Base-by-base conservation (phyloP, 2,888 invertebrate genomes). In the Paralinhomoeus sp. region DNA sequence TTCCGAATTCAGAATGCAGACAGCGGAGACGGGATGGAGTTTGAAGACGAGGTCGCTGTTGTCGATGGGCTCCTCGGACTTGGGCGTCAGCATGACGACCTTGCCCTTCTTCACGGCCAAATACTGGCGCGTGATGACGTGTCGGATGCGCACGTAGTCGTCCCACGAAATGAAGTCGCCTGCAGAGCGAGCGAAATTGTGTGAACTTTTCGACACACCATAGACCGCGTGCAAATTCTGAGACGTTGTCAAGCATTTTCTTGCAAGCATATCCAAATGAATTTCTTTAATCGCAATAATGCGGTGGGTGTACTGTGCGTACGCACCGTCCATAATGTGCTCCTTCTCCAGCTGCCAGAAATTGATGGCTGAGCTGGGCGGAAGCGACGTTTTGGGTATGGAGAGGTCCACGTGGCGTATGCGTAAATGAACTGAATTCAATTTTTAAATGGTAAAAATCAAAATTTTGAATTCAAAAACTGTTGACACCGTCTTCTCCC, bases 301-400 rank as follows among this genome's bases (percentile, higher is more conserved):
- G 5, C 27, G 12, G 35, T 35, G 17, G 27, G 27, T 27, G 12
- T 17, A 18, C 17, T 12, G 3, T 35, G 5, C 18, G 5, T n/a
- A 12, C 18, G 3, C 23, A 9, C 23, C 37, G 13, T 17, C 12
- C 2, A 23, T 9, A 27, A 27, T 27, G 27, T 27, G 27, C 15
- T 64, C 54, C 24, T 60, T 47, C 45, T 62, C 61, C 17, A 62
- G 49, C 51, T 63, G 63, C 62, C 62, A 63, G 51, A 61, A 63
- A 15, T 60, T 62, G 21, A 62, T 57, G 18, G 62, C 63, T n/a
- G 62, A 62, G 31, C 58, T 57, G 44, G 61, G 58, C 1, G 62
- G 63, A 42, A 58, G 56, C 48, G 63, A 46, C 9, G 62, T 59
- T 51, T 57, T 60, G 2, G 63, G 62, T 41, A 57, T 59, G 24